phyloP scores from a whole-genome alignment of 1,140 invertebrate genomes.

The Riptortus pedestris region DNA sequence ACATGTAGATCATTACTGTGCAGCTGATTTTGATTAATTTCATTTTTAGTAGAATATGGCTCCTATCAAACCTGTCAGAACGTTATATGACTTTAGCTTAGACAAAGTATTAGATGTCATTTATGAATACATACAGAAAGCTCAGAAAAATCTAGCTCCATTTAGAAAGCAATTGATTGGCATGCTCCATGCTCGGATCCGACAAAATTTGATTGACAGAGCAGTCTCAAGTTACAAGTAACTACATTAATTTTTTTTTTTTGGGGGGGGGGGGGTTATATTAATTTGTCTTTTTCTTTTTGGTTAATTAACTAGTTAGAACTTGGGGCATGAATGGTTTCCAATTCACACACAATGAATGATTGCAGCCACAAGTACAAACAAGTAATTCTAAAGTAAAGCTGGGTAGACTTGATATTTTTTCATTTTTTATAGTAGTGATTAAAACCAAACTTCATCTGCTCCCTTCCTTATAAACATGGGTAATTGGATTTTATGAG shows the following conservation, averaged over 20 bases:
- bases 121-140: conserved; percentile 12
- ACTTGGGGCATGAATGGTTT: background rate
- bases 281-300: background rate
- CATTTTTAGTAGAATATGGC: no score
- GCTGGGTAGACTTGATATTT: no score
- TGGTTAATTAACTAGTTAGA: background rate
- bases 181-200: conserved; percentile 22
- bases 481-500: no score
- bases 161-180: conserved; percentile 19
- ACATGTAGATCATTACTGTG: no score
- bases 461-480: no score
- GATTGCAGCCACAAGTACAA: no score
- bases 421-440: no score
- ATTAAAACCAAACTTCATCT: no score
- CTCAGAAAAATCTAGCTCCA: background rate
- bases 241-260: background rate
- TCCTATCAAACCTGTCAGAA: conserved; percentile 18
- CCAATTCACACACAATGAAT: no score
- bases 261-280: background rate
- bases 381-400: no score
- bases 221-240: conserved; percentile 21
- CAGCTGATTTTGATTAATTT: no score
- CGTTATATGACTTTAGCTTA: conserved; percentile 14
- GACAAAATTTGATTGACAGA: conserved; percentile 24
- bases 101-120: conserved; percentile 13